Conservation (phyloP, 2,797 vertebrate genomes). For the Hemibagrus guttatus region DNA sequence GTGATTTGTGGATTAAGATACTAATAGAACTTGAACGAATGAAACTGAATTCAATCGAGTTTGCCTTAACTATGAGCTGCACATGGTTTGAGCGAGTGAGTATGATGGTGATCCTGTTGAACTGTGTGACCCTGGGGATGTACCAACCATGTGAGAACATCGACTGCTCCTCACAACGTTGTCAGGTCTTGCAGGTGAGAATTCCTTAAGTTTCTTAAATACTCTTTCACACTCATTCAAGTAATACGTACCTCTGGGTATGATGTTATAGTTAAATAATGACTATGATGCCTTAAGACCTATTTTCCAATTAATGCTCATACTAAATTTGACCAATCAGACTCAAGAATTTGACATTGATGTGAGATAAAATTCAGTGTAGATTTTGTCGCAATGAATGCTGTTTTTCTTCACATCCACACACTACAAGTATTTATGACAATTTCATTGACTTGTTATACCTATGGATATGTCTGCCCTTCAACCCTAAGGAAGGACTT, state of each 20-base stretch:
- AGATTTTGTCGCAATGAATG: background rate
- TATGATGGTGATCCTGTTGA: conserved; percentile 98
- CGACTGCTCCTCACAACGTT: conserved; percentile 94
- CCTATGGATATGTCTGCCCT: background rate
- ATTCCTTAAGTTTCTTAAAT: background rate
- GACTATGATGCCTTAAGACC: background rate
- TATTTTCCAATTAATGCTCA: background rate
- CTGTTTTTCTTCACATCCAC: background rate
- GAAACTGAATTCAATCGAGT: background rate
- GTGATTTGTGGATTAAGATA: background rate
- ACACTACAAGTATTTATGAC: background rate
- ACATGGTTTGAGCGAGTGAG: conserved; percentile 98
- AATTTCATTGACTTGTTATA: background rate
- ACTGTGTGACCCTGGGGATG: conserved; percentile 98
- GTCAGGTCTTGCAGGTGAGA: conserved; percentile 92
- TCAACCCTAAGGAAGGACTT: background rate
- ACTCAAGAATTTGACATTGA: background rate
- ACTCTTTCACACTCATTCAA: background rate
- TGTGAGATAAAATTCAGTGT: background rate
- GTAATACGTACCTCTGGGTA: background rate
- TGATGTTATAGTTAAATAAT: background rate
- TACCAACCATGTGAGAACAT: conserved; percentile 98
- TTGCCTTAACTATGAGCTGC: conserved; percentile 66
- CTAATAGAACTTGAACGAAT: background rate
- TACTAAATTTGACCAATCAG: background rate